Conservation (phyloP, 2,113 vertebrate species). For the Helogale parvula region DNA sequence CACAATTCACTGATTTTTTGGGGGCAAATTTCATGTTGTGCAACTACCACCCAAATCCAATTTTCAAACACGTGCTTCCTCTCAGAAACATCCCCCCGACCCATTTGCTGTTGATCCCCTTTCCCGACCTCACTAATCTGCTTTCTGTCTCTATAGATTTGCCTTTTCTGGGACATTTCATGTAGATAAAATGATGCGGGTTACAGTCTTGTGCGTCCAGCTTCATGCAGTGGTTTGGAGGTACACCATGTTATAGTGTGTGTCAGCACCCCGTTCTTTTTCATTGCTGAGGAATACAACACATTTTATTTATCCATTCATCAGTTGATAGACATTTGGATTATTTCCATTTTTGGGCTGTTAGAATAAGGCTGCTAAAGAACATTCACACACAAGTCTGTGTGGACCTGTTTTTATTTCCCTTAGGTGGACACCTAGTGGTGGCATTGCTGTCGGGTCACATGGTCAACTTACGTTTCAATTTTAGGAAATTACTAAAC, state of each 20-base stretch:
- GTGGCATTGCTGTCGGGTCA: background rate
- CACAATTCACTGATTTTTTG: background rate
- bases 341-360: background rate
- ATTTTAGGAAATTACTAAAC: background rate
- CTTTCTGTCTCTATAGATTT: background rate
- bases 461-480: background rate
- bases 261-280: background rate
- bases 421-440: background rate
- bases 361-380: background rate
- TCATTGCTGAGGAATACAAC: background rate
- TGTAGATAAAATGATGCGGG: background rate
- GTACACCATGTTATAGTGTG: background rate
- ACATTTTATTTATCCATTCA: background rate
- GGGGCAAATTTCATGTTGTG: background rate
- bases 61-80: background rate
- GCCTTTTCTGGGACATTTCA: background rate
- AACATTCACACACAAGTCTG: background rate
- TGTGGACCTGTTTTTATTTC: conserved; percentile 17
- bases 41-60: background rate
- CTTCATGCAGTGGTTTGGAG: conserved; percentile 7
- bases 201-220: background rate
- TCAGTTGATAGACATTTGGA: background rate
- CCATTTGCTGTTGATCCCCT: background rate
- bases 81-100: background rate
- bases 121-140: background rate